These are phyloP conservation scores for Tolypeutes matacus DNA, from an alignment of 2,797 vertebrate species.

Conservation along the genomic window DNA sequence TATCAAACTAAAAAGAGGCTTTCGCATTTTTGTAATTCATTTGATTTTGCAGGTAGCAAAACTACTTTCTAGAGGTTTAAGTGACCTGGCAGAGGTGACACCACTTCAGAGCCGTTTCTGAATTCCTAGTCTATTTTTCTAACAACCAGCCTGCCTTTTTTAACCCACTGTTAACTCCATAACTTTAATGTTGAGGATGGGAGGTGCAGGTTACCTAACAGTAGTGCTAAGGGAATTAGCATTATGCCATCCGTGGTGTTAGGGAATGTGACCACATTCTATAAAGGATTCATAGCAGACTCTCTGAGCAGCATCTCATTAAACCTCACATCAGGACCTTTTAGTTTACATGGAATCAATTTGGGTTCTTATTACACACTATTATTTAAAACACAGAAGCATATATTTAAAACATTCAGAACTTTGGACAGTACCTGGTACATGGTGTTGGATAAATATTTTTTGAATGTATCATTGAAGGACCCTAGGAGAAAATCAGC, in stretches of 20 bases:
- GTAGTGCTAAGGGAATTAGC: neutral
- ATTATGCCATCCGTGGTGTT: neutral
- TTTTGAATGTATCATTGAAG: constrained; percentile 34
- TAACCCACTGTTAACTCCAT: neutral
- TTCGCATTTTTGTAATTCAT: constrained; percentile 33
- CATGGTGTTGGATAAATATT: neutral
- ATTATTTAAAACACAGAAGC: constrained; percentile 14
- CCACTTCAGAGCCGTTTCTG: neutral
- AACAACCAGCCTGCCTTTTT: neutral
- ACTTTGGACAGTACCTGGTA: constrained; percentile 25
- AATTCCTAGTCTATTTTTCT: constrained; percentile 47
- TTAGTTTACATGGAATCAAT: neutral
- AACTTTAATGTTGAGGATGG: neutral
- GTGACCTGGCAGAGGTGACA: neutral
- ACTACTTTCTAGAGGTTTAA: constrained; percentile 18
- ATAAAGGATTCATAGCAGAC: neutral
- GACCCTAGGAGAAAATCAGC: neutral
- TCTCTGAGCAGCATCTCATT: neutral
- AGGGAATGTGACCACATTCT: neutral
- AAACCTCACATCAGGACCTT: constrained; percentile 15
- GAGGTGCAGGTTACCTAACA: neutral
- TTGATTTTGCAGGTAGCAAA: constrained; percentile 35
- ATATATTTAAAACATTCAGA: constrained; percentile 57
- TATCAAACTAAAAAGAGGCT: constrained; percentile 19
- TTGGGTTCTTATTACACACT: neutral